Evolutionary conservation across 2,888 invertebrate species (phyloP), one percentile per base, ranked within the genome.

Genomic region (Ochlodes sylvanus): DNA sequence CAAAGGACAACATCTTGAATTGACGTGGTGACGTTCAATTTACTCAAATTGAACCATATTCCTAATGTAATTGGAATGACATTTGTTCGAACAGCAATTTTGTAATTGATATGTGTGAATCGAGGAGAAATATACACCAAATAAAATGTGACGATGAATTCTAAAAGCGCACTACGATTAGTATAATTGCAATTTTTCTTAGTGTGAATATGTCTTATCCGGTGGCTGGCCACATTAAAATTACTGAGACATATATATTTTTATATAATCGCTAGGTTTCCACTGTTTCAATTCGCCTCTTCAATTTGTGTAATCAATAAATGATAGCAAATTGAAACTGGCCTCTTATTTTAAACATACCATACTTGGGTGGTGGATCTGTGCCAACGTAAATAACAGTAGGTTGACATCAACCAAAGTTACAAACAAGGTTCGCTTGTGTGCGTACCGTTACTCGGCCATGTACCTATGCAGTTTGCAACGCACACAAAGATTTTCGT

Each of bases 271-370:
- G 76, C 82, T 78, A 75, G 83, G 83, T 84, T 82, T 84, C 76
- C 83, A 84, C 82, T 89, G 84, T 90, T 88, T 86, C 82, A 80
- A 88, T 79, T 88, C 83, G 83, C 80, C 82, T 86, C 80, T 84
- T 87, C 92, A 91, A 92, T 92, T 92, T 92, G 92, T 91, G 77
- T 88, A 86, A 88, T 92, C 90, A 92, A 92, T 92, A 92, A 92
- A 92, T 84, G 83, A 89, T 90, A 86, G 84, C 92, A 92, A 90
- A 92, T 92, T 92, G 92, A 73, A 66, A 75, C 74, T 75, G 72
- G 75, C 72, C 76, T 73, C 67, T 77, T 76, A 83, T 84, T 84
- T 83, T 77, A 75, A 78, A 32, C 15, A 66, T 80, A 76, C 72
- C 70, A 60, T 38, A 38, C 12, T 12, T 68, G 9, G 17, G 47